Evolutionary conservation across 2,797 vertebrate genomes (phyloP).

Genomic region (Chelon auratus): DNA sequence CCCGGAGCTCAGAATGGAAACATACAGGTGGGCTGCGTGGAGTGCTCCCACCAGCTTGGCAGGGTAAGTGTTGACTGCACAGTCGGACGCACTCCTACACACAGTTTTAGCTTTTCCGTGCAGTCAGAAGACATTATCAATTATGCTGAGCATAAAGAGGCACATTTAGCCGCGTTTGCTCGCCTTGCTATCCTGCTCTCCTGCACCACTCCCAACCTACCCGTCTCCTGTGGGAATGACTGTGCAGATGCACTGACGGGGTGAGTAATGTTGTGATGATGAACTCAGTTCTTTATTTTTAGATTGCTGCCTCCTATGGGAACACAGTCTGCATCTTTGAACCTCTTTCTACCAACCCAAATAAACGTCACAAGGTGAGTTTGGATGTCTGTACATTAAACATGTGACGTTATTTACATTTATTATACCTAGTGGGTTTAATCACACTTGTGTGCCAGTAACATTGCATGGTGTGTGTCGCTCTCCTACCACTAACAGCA

Average conservation of each 20-base stretch:
- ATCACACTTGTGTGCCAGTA: conserved; percentile 53
- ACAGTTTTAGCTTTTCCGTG: conserved; percentile 20
- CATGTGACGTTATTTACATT: conserved; percentile 10
- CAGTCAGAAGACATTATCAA: conserved; percentile 33
- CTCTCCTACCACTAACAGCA: conserved; percentile 86
- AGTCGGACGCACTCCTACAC: conserved; percentile 39
- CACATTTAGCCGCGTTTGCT: conserved; percentile 37
- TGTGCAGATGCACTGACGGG: conserved; percentile 70
- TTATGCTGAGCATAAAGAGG: conserved; percentile 21
- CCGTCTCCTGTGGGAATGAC: conserved; percentile 55
- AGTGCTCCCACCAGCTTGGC: conserved; percentile 96
- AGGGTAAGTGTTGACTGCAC: conserved; percentile 87
- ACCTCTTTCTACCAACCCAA: conserved; percentile 92
- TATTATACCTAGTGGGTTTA: conserved; percentile 11
- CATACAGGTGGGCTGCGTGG: conserved; percentile 99
- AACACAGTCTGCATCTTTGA: conserved; percentile 99
- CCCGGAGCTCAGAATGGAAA: conserved; percentile 99
- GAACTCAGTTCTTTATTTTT: conserved; percentile 74
- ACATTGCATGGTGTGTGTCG: conserved; percentile 71
- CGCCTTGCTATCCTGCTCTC: conserved; percentile 21
- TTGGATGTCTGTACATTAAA: not conserved
- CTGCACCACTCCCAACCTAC: conserved; percentile 23
- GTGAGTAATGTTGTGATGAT: conserved; percentile 74
- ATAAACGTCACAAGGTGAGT: conserved; percentile 84
- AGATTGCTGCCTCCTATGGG: conserved; percentile 99